Evolutionary conservation across 2,113 vertebrate genomes (phyloP).

Genomic region (Girardinichthys multiradiatus): DNA sequence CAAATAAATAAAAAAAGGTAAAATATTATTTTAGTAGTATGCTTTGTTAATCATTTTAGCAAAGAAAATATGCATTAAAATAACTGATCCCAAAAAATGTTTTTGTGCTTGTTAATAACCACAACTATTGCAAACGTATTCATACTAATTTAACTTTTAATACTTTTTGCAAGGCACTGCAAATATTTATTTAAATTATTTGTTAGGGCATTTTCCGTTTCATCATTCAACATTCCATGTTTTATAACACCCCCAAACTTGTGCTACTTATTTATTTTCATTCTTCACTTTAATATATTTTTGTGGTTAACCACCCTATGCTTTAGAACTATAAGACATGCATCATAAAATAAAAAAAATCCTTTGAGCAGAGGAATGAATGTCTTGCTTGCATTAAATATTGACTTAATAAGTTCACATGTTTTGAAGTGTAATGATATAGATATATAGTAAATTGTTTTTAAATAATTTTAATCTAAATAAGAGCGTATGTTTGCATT

Average conservation of each 20-base stretch:
- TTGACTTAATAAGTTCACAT: slow-evolving; percentile 79
- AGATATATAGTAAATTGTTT: background rate
- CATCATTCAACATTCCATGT: slow-evolving; percentile 39
- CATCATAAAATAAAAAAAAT: slow-evolving; percentile 54
- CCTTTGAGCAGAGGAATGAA: slow-evolving; percentile 69
- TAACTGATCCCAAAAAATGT: background rate
- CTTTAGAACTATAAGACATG: slow-evolving; percentile 62
- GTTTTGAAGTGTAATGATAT: slow-evolving; percentile 41
- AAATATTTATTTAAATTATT: background rate
- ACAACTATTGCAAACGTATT: background rate
- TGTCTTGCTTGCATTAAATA: slow-evolving; percentile 74
- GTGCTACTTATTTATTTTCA: slow-evolving; percentile 42
- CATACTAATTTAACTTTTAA: background rate
- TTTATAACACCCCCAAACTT: slow-evolving; percentile 38
- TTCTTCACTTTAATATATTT: slow-evolving; percentile 62
- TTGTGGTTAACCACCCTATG: slow-evolving; percentile 60
- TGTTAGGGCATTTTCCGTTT: slow-evolving; percentile 44
- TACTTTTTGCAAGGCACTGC: background rate
- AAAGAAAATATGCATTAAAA: slow-evolving; percentile 18
- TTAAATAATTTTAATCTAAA: background rate
- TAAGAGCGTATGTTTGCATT: background rate
- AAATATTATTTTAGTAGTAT: slow-evolving; percentile 20
- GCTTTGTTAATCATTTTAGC: slow-evolving; percentile 1
- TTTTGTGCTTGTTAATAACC: background rate
- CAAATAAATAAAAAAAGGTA: slow-evolving; percentile 12